Percentiles rank a stretch among this genome's conserved stretches.
Evolutionary conservation across 2,113 vertebrate genomes (phyloP).

Genomic region (Rhea pennata): DNA sequence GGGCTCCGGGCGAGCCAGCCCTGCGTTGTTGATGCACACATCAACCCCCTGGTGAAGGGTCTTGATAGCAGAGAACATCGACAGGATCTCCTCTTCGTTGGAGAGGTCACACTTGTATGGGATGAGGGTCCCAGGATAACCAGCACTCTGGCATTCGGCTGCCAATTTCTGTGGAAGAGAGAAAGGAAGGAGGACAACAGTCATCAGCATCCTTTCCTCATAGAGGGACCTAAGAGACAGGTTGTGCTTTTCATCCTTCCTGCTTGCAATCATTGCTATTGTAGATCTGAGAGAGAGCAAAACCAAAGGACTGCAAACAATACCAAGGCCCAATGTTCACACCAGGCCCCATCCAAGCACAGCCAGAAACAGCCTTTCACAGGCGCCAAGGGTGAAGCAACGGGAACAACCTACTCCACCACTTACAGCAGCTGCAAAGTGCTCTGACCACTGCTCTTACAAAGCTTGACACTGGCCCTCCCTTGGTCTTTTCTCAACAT

Average conservation of each 20-base stretch:
- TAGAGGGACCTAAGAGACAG: not conserved
- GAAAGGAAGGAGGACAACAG: conserved; percentile 4
- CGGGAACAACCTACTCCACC: not conserved
- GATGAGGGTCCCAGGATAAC: conserved; percentile 90
- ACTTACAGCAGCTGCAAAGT: not conserved
- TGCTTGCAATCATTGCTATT: not conserved
- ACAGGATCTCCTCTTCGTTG: conserved; percentile 95
- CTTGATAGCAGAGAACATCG: conserved; percentile 95
- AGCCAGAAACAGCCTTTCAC: too few species aligned
- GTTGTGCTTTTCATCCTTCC: not conserved
- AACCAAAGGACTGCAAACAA: not conserved
- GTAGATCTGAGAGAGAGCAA: not conserved
- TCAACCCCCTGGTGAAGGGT: conserved; percentile 91
- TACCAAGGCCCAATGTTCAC: too few species aligned
- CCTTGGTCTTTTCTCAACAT: not conserved
- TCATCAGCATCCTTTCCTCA: not conserved
- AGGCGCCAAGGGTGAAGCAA: not conserved
- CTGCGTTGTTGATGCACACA: conserved; percentile 96
- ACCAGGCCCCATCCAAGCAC: not conserved
- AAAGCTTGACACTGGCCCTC: too few species aligned
- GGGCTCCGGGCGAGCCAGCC: conserved; percentile 88
- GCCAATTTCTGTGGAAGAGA: conserved; percentile 85
- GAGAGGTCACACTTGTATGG: conserved; percentile 95
- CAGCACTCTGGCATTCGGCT: conserved; percentile 94
- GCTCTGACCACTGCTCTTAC: not conserved